A percentile compares a stretch with the other conserved stretches of the same genome.
phyloP scores from a whole-genome alignment of 2,113 vertebrate species.

The Rattus rattus region DNA sequence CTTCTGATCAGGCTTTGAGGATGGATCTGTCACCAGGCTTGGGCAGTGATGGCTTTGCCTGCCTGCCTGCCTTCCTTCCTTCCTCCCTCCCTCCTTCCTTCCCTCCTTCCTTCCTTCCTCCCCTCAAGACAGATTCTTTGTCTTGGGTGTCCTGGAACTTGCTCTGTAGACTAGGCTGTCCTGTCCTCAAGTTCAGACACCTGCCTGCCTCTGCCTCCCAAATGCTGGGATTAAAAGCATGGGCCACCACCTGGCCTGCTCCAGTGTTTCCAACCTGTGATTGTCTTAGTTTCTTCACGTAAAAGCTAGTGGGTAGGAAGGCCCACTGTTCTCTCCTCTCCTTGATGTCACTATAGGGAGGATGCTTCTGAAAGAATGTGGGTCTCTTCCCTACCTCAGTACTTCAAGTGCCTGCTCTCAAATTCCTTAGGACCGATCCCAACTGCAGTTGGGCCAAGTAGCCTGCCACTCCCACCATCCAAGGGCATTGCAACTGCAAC shows the following conservation, averaged over 20 bases:
- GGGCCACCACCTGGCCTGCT: neutral
- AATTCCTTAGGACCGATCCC: no score
- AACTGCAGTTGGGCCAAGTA: neutral
- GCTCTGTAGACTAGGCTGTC: neutral
- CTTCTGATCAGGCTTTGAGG: neutral
- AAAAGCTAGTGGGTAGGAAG: neutral
- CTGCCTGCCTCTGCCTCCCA: neutral
- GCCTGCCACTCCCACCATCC: neutral
- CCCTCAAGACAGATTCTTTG: neutral
- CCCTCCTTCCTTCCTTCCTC: no score
- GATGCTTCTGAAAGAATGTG: neutral
- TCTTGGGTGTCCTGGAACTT: neutral
- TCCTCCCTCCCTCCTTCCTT: no score
- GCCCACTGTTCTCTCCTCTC: neutral
- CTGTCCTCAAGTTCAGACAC: neutral
- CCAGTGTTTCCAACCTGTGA: neutral
- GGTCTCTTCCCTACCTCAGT: neutral
- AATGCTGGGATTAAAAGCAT: neutral
- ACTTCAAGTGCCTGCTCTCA: neutral
- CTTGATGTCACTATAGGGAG: neutral
- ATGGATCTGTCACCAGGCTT: neutral
- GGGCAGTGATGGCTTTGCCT: neutral
- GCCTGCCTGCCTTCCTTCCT: neutral
- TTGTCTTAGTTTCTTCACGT: neutral
- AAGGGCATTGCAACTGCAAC: neutral